phyloP scores from a whole-genome alignment of 1,140 invertebrate species.

The Muscidifurax raptorellus region DNA sequence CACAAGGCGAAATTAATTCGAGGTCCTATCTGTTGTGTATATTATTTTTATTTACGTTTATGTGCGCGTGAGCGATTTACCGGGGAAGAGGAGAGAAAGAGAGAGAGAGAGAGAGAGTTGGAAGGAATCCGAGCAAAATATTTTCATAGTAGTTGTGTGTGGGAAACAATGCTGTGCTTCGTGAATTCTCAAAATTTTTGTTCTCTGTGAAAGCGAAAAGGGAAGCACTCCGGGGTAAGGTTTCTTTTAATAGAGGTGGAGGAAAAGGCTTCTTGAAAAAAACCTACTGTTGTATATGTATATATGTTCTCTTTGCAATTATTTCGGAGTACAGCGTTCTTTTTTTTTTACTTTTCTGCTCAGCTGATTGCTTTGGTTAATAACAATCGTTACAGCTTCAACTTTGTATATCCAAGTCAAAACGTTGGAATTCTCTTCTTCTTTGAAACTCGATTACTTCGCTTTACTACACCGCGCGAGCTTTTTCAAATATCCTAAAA shows the following conservation, averaged over 20 bases:
- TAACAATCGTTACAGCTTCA: neutral
- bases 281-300: neutral
- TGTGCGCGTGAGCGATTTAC: too few species aligned
- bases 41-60: too few species aligned
- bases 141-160: neutral
- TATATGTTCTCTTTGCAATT: neutral
- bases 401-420: neutral
- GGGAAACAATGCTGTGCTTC: neutral
- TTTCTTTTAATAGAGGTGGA: neutral
- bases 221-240: neutral
- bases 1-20: too few species aligned
- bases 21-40: too few species aligned
- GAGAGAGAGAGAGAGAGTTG: neutral
- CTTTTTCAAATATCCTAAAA: neutral
- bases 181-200: neutral
- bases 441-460: neutral
- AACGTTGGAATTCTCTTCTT: too few species aligned
- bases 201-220: neutral
- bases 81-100: neutral
- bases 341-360: neutral
- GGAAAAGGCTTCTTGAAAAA: neutral
- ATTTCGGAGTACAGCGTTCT: neutral
- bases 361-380: neutral
- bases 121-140: neutral
- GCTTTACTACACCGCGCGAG: too few species aligned